phyloP scores from a whole-genome alignment of 1,140 invertebrate species.

The Batillaria attramentaria region DNA sequence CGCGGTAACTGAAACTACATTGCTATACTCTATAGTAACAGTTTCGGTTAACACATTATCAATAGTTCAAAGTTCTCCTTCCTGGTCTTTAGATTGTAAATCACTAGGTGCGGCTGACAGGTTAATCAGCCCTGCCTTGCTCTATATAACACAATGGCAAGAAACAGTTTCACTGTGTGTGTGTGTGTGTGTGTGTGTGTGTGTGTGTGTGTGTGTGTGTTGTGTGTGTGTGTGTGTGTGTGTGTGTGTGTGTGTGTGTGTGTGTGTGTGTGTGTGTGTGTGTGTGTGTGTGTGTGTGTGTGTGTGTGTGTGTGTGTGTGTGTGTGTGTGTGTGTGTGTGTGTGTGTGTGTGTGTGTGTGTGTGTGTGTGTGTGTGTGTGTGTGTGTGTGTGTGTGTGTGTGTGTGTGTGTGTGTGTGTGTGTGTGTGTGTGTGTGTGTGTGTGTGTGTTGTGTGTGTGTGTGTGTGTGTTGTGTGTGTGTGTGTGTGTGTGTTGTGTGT shows the following conservation, averaged over 20 bases:
- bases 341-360: not conserved
- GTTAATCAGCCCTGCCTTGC: too few species aligned
- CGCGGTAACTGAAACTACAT: too few species aligned
- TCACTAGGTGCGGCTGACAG: too few species aligned
- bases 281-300: not conserved
- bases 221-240: not conserved
- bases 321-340: not conserved
- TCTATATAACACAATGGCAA: too few species aligned
- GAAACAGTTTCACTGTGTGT: too few species aligned
- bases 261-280: not conserved
- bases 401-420: not conserved
- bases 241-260: not conserved
- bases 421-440: not conserved
- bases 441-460: not conserved
- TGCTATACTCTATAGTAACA: too few species aligned
- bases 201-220: not conserved
- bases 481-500: not conserved
- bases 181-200: not conserved
- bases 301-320: not conserved
- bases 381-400: constrained; percentile 4
- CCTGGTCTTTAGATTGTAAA: too few species aligned
- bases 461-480: constrained; percentile 4
- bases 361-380: not conserved
- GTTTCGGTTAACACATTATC: too few species aligned
- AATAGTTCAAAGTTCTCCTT: too few species aligned